Evolutionary conservation across 2,797 vertebrate genomes (phyloP).

Genomic region (Hapalemur alaotrensis): DNA sequence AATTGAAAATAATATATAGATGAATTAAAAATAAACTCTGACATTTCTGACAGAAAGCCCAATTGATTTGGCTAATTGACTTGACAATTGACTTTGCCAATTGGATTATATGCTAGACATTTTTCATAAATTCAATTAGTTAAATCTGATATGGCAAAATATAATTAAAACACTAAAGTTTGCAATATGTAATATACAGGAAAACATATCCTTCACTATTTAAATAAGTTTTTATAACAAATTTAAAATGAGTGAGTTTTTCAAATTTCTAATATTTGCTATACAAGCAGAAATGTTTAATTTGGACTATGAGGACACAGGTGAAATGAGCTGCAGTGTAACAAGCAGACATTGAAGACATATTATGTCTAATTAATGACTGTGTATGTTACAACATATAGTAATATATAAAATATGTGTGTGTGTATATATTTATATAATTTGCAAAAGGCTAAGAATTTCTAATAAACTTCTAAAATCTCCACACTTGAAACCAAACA

Average conservation of each 20-base stretch:
- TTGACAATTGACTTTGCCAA: neutral
- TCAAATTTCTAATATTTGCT: neutral
- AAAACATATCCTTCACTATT: neutral
- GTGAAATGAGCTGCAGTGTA: neutral
- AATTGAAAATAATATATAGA: neutral
- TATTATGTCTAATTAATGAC: neutral
- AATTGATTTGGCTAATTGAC: neutral
- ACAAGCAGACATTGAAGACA: neutral
- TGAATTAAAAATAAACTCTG: neutral
- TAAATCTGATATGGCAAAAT: neutral
- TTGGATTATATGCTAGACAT: neutral
- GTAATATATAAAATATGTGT: neutral
- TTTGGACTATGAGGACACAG: neutral
- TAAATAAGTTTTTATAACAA: neutral
- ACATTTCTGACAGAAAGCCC: neutral
- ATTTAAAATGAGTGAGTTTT: neutral
- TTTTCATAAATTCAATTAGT: neutral
- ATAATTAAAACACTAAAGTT: neutral
- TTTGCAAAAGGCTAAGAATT: neutral
- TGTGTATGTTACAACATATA: neutral
- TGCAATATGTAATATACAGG: neutral
- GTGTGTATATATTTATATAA: neutral
- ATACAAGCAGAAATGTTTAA: neutral
- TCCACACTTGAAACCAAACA: conserved; percentile 10
- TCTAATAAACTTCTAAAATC: neutral